Base-by-base conservation (phyloP, 2,113 vertebrate species). In the Butorides virescens region DNA sequence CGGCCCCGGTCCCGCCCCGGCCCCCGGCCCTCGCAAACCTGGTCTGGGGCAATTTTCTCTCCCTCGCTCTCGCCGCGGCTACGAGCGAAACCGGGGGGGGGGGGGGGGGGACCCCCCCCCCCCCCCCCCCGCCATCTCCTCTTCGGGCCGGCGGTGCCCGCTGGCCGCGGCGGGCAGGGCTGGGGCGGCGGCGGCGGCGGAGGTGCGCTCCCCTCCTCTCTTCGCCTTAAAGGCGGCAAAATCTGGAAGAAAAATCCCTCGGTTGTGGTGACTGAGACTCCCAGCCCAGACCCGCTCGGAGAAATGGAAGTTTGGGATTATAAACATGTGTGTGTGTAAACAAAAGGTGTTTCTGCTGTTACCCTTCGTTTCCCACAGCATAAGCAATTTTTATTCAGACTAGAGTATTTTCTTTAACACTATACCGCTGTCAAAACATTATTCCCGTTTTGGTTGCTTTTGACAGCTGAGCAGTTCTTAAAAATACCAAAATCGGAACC, bases 391-490 rank as follows among this genome's bases (percentile, higher is more conserved):
- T 98, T 98, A 98, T 98, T 98, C 98, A 98, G 97, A 98, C 97
- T 97, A 92, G 95, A 97, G 97, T 98, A 98, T 98, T 98, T 98
- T 98, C 98, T 98, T 98, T 98, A 98, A 97, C 97, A 97, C 98
- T 97, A 95, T 97, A 97, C 96, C 90, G 97, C 98, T 98, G 98
- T 98, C 98, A 98, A 98, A 98, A 98, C 98, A 98, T 98, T 98
- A 98, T 98, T 97, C 98, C 97, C 96, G 96, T 98, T 98, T 98
- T 98, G 98, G 96, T 97, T 97, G 97, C 98, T 98, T 98, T 98
- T 98, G 98, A 98, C 98, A 98, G 98, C 98, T 98, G 98, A 98
- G 97, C 96, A 96, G 98, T 98, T 98, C 98, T 98, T 98, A 98
- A 98, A 98, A 98, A 98, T 97, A 98, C 97, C 97, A 98, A 98